Base-by-base conservation (phyloP, 2,888 invertebrate genomes). In the Tinea semifulvella region DNA sequence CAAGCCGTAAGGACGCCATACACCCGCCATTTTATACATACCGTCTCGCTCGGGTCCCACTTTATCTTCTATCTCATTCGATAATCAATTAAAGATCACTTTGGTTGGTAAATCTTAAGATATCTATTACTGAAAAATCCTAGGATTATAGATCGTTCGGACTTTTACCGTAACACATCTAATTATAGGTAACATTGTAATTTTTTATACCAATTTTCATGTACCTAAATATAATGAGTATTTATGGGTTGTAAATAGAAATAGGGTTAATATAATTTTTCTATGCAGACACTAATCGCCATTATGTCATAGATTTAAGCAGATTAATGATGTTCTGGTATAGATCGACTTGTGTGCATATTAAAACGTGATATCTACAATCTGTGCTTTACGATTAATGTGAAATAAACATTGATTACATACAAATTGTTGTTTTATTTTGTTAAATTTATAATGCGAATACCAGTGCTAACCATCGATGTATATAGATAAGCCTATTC, bases 281-380 rank as follows among this genome's bases (percentile, higher is more conserved):
- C 67, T 75, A 76, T 70, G 74, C 72, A 65, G 74, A 60, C 64
- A 75, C 71, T 77, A 77, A 76, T 72, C 60, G 71, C 71, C 70
- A 70, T 63, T 63, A 69, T 63, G 69, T 68, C 67, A 69, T 75
- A 65, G 65, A 67, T 62, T 25, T 63, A 70, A 60, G 55, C 61
- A 70, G 73, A 69, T 69, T 66, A 50, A 60, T 49, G 56, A 61
- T 57, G 73, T 73, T 73, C 59, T 42, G 64, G 68, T 71, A 75
- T 75, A 67, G 68, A 70, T 74, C 76, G 71, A 73, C 63, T 67
- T 71, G 76, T 79, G 76, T 77, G 80, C 75, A 72, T 76, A 79
- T 70, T 64, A 66, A 76, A 76, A 71, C 72, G 80, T 80, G 80
- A 80, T 80, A 80, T 79, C 74, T 80, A 77, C 77, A 77, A 75